Evolutionary conservation across 1,140 invertebrate species (phyloP).

Genomic region (Drosophila auraria): DNA sequence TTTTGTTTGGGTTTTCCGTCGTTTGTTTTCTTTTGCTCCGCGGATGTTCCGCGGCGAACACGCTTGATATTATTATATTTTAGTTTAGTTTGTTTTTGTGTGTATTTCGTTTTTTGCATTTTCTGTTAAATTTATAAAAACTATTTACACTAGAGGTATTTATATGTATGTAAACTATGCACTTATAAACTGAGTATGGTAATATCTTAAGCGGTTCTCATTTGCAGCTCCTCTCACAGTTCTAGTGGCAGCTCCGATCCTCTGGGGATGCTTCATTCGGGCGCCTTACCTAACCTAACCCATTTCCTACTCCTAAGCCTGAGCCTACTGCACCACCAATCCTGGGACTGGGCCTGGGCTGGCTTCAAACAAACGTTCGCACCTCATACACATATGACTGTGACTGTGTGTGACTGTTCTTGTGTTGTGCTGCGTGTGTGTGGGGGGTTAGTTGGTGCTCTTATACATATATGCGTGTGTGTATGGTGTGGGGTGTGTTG

Average conservation of each 20-base stretch:
- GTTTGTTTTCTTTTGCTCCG: not conserved
- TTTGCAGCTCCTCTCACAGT: conserved; percentile 22
- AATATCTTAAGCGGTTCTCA: conserved; percentile 76
- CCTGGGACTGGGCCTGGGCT: conserved; percentile 27
- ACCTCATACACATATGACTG: not conserved
- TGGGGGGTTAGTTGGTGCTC: conserved; percentile 19
- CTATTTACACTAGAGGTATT: conserved; percentile 49
- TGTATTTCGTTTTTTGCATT: conserved; percentile 35
- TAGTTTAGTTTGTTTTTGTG: conserved; percentile 28
- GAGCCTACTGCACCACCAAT: not conserved
- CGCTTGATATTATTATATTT: conserved; percentile 26
- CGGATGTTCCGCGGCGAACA: conserved; percentile 1
- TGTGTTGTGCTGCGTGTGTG: conserved; percentile 10
- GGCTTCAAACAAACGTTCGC: conserved; percentile 32
- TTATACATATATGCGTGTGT: conserved; percentile 43
- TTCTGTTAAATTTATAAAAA: conserved; percentile 61
- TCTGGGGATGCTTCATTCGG: conserved; percentile 2
- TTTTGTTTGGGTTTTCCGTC: not conserved
- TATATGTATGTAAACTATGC: conserved; percentile 12
- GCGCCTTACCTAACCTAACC: conserved; percentile 5
- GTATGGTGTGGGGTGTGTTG: conserved; percentile 21
- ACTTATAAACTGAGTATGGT: conserved; percentile 77
- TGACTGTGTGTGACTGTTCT: not conserved
- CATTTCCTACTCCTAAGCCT: not conserved
- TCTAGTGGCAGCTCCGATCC: conserved; percentile 13